Percentiles rank a stretch among this genome's conserved stretches.
These are phyloP conservation scores for Agrochola circellaris DNA, from an alignment of 2,888 invertebrate genomes.

Conservation along the genomic window DNA sequence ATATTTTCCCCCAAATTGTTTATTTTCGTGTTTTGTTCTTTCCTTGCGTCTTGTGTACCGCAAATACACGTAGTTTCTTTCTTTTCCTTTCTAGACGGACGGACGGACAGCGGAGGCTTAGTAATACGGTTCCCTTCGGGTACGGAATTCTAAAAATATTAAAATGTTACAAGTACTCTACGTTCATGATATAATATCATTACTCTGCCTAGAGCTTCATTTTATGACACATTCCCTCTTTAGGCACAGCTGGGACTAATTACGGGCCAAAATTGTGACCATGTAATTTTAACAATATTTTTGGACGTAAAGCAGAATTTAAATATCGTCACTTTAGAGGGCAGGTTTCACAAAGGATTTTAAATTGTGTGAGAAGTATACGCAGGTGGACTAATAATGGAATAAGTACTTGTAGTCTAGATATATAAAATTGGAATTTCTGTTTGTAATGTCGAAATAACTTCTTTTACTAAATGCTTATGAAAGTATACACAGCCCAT, in stretches of 20 bases:
- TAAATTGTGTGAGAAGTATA: slow-evolving; percentile 4
- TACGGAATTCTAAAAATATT: not conserved
- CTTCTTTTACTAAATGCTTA: too few relatives aligned
- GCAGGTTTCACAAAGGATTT: slow-evolving; percentile 5
- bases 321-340: slow-evolving; percentile 30
- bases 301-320: slow-evolving; percentile 30
- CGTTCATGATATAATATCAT: slow-evolving; percentile 20
- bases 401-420: not conserved
- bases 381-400: slow-evolving; percentile 18
- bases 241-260: slow-evolving; percentile 46
- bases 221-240: slow-evolving; percentile 45
- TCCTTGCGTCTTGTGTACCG: too few relatives aligned
- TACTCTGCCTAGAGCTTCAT: slow-evolving; percentile 25
- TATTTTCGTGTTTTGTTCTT: too few relatives aligned
- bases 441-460: too few relatives aligned
- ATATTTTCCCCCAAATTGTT: too few relatives aligned
- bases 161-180: not conserved
- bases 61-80: too few relatives aligned
- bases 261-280: slow-evolving; percentile 39
- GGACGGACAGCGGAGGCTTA: too few relatives aligned
- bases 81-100: too few relatives aligned
- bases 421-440: too few relatives aligned
- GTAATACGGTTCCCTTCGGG: too few relatives aligned
- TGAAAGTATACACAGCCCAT: too few relatives aligned
- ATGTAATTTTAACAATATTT: slow-evolving; percentile 47